Percentiles rank a stretch among this genome's conserved stretches.
These are phyloP conservation scores for Apamea anceps DNA, from an alignment of 2,888 invertebrate genomes.

Conservation along the genomic window DNA sequence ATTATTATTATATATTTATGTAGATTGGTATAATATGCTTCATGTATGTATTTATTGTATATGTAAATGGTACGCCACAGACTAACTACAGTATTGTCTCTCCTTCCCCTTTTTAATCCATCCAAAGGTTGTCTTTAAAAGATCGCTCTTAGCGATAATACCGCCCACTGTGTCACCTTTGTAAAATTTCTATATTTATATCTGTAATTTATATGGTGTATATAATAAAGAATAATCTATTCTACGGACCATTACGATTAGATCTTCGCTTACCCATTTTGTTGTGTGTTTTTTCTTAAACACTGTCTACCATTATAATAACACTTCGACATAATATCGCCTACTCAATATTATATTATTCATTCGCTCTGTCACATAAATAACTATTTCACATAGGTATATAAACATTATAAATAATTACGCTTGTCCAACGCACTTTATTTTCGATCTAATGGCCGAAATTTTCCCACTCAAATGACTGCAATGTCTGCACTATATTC, in stretches of 20 bases:
- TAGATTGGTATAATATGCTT: too few relatives aligned
- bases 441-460: conserved; percentile 14
- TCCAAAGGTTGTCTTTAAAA: too few relatives aligned
- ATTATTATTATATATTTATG: neutral
- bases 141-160: neutral
- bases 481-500: conserved; percentile 30
- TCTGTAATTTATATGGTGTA: neutral
- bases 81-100: too few relatives aligned
- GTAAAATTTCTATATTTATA: neutral
- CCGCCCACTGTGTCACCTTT: neutral
- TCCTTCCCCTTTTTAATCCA: too few relatives aligned
- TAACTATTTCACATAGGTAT: conserved; percentile 35
- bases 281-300: neutral
- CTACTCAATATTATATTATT: conserved; percentile 21
- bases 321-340: conserved; percentile 40
- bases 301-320: conserved; percentile 10
- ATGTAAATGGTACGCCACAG: too few relatives aligned
- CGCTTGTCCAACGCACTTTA: conserved; percentile 18
- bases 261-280: conserved; percentile 18
- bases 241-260: neutral
- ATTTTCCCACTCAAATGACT: conserved; percentile 42
- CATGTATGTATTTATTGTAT: too few relatives aligned
- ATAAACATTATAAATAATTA: conserved; percentile 23
- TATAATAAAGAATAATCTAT: neutral
- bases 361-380: conserved; percentile 33